Evolutionary conservation across 2,113 vertebrate genomes (phyloP).

Genomic region (Brachyistius frenatus): DNA sequence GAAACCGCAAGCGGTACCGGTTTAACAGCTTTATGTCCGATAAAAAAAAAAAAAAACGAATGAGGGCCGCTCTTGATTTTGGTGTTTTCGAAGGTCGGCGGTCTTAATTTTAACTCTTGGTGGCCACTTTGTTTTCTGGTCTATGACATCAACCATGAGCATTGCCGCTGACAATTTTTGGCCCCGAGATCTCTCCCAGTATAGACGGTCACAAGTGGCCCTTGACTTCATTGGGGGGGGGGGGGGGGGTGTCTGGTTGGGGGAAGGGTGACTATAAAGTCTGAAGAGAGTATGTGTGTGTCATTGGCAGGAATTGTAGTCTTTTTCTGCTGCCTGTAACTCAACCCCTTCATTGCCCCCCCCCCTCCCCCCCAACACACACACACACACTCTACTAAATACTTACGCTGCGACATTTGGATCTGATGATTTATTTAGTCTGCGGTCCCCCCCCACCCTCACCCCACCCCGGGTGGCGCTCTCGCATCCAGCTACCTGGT

Average conservation of each 20-base stretch:
- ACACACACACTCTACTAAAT: constrained; percentile 9
- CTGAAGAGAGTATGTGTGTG: constrained; percentile 49
- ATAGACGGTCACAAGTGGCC: constrained; percentile 69
- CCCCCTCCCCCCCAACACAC: too few species aligned
- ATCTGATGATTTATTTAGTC: constrained; percentile 47
- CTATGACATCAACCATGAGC: constrained; percentile 48
- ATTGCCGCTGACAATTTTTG: constrained; percentile 49
- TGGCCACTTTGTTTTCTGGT: constrained; percentile 38
- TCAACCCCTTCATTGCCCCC: constrained; percentile 4
- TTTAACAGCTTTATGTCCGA: constrained; percentile 7
- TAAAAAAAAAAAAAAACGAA: background rate
- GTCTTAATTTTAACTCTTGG: background rate
- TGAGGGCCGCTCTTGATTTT: background rate
- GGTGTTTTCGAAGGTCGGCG: background rate
- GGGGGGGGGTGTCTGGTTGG: constrained; percentile 67
- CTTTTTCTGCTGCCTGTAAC: constrained; percentile 31
- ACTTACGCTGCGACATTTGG: constrained; percentile 26
- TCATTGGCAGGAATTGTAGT: constrained; percentile 40
- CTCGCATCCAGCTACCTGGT: constrained; percentile 37
- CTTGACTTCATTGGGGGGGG: constrained; percentile 69
- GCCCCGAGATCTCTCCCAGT: constrained; percentile 65
- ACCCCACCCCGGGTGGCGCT: background rate
- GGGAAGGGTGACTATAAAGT: constrained; percentile 35
- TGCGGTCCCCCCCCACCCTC: background rate
- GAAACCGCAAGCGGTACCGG: constrained; percentile 23